Evolutionary conservation across 2,888 invertebrate species (phyloP).

Genomic region (Tiliacea citrago): DNA sequence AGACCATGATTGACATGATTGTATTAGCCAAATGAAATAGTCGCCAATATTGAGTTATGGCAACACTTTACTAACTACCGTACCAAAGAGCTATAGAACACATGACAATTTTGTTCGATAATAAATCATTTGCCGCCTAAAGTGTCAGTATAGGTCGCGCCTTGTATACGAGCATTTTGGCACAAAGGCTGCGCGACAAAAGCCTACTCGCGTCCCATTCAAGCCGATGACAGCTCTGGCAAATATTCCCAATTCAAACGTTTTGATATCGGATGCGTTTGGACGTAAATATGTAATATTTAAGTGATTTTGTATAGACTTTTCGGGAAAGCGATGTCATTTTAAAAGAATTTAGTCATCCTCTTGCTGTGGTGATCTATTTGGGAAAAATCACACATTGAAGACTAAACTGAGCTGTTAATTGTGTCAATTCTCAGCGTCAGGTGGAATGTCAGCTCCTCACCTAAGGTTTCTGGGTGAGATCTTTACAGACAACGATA

Average conservation of each 20-base stretch:
- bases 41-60: constrained; percentile 6
- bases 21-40: constrained; percentile 3
- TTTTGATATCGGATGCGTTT: constrained; percentile 57
- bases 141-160: constrained; percentile 49
- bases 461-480: too few species aligned
- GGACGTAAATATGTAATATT: constrained; percentile 39
- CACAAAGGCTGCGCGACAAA: constrained; percentile 64
- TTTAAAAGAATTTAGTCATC: background rate
- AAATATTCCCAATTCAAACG: constrained; percentile 66
- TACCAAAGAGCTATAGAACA: constrained; percentile 54
- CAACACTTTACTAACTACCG: constrained; percentile 24
- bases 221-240: constrained; percentile 64
- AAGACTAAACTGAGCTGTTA: too few species aligned
- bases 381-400: too few species aligned
- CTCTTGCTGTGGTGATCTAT: background rate
- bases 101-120: constrained; percentile 52
- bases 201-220: constrained; percentile 62
- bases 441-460: too few species aligned
- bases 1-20: background rate
- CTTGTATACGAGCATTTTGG: constrained; percentile 61
- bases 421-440: too few species aligned
- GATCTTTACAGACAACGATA: too few species aligned
- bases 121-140: constrained; percentile 67
- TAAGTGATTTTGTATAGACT: constrained; percentile 25
- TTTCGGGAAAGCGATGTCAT: constrained; percentile 8